phyloP scores from a whole-genome alignment of 2,113 vertebrate species.

The Xiphorhynchus elegans region DNA sequence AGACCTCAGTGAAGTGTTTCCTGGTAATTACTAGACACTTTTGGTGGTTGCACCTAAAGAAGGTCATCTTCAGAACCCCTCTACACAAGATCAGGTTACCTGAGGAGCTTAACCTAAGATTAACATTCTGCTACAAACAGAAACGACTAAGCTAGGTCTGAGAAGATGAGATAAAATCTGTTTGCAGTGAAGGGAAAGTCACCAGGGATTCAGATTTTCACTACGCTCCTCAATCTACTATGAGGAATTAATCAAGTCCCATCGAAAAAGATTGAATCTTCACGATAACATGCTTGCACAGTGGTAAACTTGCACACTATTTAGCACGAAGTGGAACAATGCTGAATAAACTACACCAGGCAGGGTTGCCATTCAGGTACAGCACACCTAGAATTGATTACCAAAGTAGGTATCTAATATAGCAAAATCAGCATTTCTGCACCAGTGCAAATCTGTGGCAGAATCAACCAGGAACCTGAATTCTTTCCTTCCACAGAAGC shows the following conservation, averaged over 20 bases:
- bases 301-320: not conserved
- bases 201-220: not conserved
- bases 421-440: not conserved
- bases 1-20: not conserved
- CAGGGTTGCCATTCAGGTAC: not conserved
- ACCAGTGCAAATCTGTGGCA: not conserved
- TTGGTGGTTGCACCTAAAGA: not conserved
- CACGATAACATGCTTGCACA: not conserved
- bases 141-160: not conserved
- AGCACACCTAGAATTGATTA: not conserved
- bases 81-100: not conserved
- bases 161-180: not conserved
- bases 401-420: not conserved
- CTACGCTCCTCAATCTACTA: not conserved
- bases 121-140: constrained; percentile 1
- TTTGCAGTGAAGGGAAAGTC: not conserved
- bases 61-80: not conserved
- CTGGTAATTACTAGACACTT: not conserved
- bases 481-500: not conserved
- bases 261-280: not conserved
- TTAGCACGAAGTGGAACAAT: not conserved
- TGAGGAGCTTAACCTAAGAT: not conserved
- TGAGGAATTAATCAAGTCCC: not conserved
- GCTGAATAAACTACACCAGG: not conserved
- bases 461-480: not conserved